Base-by-base conservation (phyloP, 2,888 invertebrate species). In the Caradrina kadenii region DNA sequence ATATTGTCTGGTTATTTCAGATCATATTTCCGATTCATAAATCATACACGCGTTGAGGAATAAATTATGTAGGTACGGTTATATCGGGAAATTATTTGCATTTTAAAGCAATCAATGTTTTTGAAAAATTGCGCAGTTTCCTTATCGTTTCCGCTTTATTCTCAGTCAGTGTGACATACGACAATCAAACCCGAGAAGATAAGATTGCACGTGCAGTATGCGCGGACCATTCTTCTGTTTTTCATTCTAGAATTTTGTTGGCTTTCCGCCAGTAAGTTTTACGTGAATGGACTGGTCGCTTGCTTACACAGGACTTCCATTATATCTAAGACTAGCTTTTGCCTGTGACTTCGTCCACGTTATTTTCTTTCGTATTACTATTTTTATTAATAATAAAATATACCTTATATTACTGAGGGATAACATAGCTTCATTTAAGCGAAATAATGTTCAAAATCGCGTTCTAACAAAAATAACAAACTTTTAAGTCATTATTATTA, bases 71-170 rank as follows among this genome's bases (percentile, higher is more conserved):
- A 26, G 11, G 11, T 6, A 39, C 35, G 50, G 50, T 61, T 26
- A 48, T 63, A 60, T 68, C 49, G 50, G 69, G 42, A 66, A 75
- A 59, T 77, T 56, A 81, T 69, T 79, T 73, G 72, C 72, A 73
- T 75, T 73, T 73, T 50, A 59, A 59, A 63, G 62, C 72, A 54
- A 61, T 82, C 61, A 78, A 68, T 48, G 53, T 62, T 61, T 69
- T 54, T 73, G 69, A 75, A 76, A 82, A 82, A 78, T 73, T 63
- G 69, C 58, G 45, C 31, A 19, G 26, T 58, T 75, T 68, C 19
- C 73, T 83, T 83, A 83, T 83, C 83, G 74, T 7, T 19, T 63
- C 58, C 63, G 59, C 60, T 73, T 66, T 64, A 56, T 76, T 74
- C 64, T 70, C 72, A 70, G 22, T 69, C 62, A 15, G 60, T 53